Evolutionary conservation across 2,113 vertebrate genomes (phyloP), one percentile per base, ranked within the genome.

Genomic region (Rhea pennata): DNA sequence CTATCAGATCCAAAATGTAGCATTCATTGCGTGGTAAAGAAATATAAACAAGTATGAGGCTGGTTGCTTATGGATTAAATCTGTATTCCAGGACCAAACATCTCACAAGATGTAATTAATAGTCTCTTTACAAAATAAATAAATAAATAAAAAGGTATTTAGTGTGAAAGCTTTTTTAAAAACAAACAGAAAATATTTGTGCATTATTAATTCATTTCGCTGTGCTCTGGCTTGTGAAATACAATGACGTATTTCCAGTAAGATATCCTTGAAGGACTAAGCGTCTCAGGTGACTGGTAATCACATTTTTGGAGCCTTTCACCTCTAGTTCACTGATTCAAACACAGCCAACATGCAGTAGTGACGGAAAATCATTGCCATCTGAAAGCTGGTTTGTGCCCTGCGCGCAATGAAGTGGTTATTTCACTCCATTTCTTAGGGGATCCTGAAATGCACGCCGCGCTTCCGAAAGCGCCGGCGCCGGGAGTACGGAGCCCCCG

Each of bases 241-340:
- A 67, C 17, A 53, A 88, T 15, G 31, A 66, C 1, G 2, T 50
- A 84, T 78, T 96, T 97, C 71, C 58, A 58, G 10, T 58, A 70
- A 73, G 77, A 65, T 72, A 79, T 85, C 27, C 16, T 67, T 93
- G 74, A 91, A 89, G 59, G 67, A 77, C 71, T 92, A 84, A 91
- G 73, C 46, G 64, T 95, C 84, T 85, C 46, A 4, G n/a, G 16
- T 46, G 67, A 66, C 44, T 15, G 27, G 59, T 91, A 90, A 95
- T 93, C 81, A 83, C 74, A 61, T 93, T 95, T 95, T 87, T 87
- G 78, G 87, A 93, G 78, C 54, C 91, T 95, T 96, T 96, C 95
- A 93, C 96, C 87, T 93, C 69, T 69, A 93, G 69, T 94, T 94
- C 87, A 80, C 74, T 51, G 87, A 89, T 85, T 96, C 81, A 93